A percentile compares a stretch with the other conserved stretches of the same genome.
phyloP scores from a whole-genome alignment of 1,140 invertebrate genomes.

The Panulirus ornatus region DNA sequence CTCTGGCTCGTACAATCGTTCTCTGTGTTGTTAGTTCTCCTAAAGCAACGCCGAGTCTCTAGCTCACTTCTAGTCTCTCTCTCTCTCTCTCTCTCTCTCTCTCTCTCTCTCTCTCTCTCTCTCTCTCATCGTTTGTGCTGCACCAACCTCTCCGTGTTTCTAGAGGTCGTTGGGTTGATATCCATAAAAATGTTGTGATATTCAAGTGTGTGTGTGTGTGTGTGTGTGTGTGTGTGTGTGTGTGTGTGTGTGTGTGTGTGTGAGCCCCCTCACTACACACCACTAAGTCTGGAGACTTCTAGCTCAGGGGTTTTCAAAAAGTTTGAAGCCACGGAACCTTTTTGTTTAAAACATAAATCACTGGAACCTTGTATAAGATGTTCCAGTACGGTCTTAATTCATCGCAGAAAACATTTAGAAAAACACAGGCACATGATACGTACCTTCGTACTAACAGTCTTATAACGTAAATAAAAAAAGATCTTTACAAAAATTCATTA shows the following conservation, averaged over 20 bases:
- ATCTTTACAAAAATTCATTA: too few relatives aligned
- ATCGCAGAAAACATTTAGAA: too few relatives aligned
- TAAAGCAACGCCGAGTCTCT: background rate
- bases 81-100: constrained; percentile 8
- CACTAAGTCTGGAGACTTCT: background rate
- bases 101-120: background rate
- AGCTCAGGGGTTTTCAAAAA: too few relatives aligned
- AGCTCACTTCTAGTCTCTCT: background rate
- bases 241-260: background rate
- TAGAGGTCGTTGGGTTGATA: too few relatives aligned
- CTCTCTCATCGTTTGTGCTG: background rate
- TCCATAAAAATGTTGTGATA: background rate
- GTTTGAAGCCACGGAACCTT: too few relatives aligned
- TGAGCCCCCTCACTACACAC: background rate
- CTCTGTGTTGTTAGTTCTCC: constrained; percentile 15
- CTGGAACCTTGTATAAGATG: too few relatives aligned
- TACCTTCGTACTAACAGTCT: too few relatives aligned
- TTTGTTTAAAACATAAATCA: too few relatives aligned
- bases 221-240: background rate
- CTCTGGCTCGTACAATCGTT: background rate
- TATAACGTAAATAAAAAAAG: too few relatives aligned
- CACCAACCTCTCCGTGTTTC: background rate
- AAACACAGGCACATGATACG: too few relatives aligned
- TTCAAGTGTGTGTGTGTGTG: background rate
- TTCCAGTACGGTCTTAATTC: too few relatives aligned